Conservation (phyloP, 2,113 vertebrate genomes). For the Dipodomys merriami region DNA sequence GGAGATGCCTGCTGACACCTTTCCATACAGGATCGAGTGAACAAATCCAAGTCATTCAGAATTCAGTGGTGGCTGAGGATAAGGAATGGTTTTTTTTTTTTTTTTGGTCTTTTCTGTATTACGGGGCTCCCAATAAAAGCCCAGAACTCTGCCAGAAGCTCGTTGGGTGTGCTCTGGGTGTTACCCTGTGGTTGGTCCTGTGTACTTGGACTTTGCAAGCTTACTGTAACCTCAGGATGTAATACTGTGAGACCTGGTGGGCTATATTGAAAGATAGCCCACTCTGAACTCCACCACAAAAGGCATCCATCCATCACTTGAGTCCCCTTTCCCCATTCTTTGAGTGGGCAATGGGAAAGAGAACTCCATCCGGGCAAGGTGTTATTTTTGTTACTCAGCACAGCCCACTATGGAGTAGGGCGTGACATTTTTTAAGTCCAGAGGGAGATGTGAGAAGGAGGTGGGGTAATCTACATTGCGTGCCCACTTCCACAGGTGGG, state of each 20-base stretch:
- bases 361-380: background rate
- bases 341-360: background rate
- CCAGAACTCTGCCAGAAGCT: background rate
- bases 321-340: too few species aligned
- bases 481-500: background rate
- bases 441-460: background rate
- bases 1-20: background rate
- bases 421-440: background rate
- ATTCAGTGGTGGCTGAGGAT: too few species aligned
- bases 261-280: background rate
- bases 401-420: background rate
- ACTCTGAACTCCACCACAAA: background rate
- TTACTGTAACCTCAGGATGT: background rate
- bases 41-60: background rate
- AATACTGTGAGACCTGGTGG: background rate
- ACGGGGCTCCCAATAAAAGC: background rate
- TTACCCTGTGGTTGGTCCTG: background rate
- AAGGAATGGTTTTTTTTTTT: background rate
- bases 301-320: background rate
- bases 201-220: background rate
- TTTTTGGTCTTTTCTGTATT: background rate
- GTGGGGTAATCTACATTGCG: fast-evolving
- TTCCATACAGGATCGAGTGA: background rate
- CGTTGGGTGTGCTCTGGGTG: background rate
- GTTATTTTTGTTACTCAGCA: background rate